Percentiles rank a stretch among this genome's conserved stretches.
phyloP scores from a whole-genome alignment of 2,888 invertebrate species.

The Dione vanillae region DNA sequence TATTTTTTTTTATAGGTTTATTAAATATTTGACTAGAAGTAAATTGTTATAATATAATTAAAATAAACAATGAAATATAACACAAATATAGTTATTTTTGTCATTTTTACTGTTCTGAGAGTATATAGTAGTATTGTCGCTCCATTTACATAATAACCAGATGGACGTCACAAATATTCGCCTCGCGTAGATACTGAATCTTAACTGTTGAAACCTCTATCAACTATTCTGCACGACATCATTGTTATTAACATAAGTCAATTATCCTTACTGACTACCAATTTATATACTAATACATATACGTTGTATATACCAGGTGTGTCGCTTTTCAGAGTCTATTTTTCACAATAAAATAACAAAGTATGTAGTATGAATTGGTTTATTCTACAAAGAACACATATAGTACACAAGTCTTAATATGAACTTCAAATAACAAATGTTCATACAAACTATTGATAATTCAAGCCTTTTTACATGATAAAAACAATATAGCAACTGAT shows the following conservation, averaged over 20 bases:
- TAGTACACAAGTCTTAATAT: too few relatives aligned
- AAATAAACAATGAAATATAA: not conserved
- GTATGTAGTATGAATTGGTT: too few relatives aligned
- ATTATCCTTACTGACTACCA: not conserved
- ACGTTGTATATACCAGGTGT: not conserved
- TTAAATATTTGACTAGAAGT: not conserved
- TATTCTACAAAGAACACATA: too few relatives aligned
- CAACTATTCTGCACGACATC: not conserved
- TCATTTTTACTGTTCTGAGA: not conserved
- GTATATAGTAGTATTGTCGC: too few relatives aligned
- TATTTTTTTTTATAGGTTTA: too few relatives aligned
- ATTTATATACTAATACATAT: slow-evolving; percentile 6
- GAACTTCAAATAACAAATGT: too few relatives aligned
- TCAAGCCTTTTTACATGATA: too few relatives aligned
- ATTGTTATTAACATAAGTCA: not conserved
- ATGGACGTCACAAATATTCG: not conserved
- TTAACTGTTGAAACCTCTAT: not conserved
- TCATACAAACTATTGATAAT: too few relatives aligned
- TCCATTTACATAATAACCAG: slow-evolving; percentile 2
- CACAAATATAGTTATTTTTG: not conserved
- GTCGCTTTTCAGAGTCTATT: too few relatives aligned
- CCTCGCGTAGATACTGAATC: not conserved
- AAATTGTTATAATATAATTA: not conserved
- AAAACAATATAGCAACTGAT: too few relatives aligned
- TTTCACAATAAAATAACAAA: too few relatives aligned